These are phyloP conservation scores for Oopsacas minuta DNA, from an alignment of 37 sponge, comb jelly and placozoan species.

Conservation along the genomic window DNA sequence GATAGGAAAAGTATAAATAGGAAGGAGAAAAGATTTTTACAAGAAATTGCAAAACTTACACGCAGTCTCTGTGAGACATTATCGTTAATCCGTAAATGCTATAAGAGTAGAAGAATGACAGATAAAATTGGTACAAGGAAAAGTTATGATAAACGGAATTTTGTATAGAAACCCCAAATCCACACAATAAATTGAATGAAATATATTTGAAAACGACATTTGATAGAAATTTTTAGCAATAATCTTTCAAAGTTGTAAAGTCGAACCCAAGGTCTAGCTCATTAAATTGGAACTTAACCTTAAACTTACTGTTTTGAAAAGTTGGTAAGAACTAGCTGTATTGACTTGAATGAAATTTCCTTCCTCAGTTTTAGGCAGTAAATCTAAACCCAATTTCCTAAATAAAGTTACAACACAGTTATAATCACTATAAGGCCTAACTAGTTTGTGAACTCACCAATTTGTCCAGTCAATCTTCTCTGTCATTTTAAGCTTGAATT, in stretches of 20 bases:
- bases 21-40: background rate
- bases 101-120: too few relatives aligned
- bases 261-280: too few relatives aligned
- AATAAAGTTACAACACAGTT: too few relatives aligned
- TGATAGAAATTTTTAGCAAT: too few relatives aligned
- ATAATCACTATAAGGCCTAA: background rate
- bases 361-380: background rate
- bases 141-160: too few relatives aligned
- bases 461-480: conserved; percentile 1
- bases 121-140: too few relatives aligned
- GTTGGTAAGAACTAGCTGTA: background rate
- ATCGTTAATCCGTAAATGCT: conserved; percentile 9
- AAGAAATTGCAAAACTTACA: background rate
- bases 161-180: too few relatives aligned
- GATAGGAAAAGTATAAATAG: background rate
- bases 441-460: background rate
- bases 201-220: too few relatives aligned
- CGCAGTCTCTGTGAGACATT: background rate
- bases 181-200: too few relatives aligned
- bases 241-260: too few relatives aligned
- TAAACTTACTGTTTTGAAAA: background rate
- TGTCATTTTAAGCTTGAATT: background rate
- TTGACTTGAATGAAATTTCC: background rate
- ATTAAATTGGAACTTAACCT: background rate
- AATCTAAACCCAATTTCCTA: conserved; percentile 9